Evolutionary conservation across 2,113 vertebrate genomes (phyloP), one percentile per base, ranked within the genome.

Genomic region (Sarotherodon lohbergeri): DNA sequence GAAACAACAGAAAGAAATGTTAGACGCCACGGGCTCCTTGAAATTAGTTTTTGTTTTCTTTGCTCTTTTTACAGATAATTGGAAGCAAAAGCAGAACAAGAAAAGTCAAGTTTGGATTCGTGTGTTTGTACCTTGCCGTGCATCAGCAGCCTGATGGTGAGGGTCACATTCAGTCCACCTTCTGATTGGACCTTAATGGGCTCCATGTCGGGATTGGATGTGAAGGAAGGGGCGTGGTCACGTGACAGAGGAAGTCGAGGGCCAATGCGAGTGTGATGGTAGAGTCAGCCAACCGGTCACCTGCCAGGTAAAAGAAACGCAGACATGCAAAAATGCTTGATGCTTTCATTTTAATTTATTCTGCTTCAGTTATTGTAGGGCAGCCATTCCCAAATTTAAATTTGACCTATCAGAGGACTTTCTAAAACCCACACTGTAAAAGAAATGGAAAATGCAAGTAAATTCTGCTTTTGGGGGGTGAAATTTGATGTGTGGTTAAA

Each of bases 141-240:
- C 99, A 99, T 99, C 93, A 99, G 96, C 91, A 99, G 98, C 73
- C 99, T 96, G 94, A 99, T 99, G 90, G 99, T 99, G 91, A 99
- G 97, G 79, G 98, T 99, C 94, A 99, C 98, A 2, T 99, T 99
- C 92, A 99, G 97, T 85, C 99, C 99, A 0, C 98, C 98, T 96
- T 99, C 99, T 0, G 98, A 99, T 86, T 97, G 96, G 88, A 99
- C 98, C 94, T 99, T 99, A 54, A 97, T 98, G 83, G 98, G 97
- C 90, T 99, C 99, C 99, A 99, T 99, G 95, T 97, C 8, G 89
- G 95, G 96, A 97, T 89, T 94, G 87, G 46, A 95, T 95, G 92
- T 94, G 93, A 6, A 54, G 95, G 94, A 92, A 95, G 97, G 94
- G 41, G 90, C 34, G 93, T 16, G 95, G 90, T 92, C 76, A 80